Conservation (phyloP, 2,113 vertebrate genomes). For the Labeo catla region DNA sequence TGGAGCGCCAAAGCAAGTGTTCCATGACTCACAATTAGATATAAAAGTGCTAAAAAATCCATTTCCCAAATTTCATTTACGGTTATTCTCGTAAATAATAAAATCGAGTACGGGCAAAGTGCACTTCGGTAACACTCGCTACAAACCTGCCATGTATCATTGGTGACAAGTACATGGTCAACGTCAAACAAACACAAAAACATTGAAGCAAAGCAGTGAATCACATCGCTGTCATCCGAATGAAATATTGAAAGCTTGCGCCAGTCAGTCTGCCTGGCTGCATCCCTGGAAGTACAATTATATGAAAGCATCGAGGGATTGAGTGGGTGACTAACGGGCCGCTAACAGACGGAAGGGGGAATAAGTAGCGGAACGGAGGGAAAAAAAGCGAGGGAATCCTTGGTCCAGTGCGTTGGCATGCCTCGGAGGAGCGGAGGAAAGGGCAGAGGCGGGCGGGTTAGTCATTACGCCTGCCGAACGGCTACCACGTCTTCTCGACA, state of each 20-base stretch:
- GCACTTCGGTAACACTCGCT: neutral
- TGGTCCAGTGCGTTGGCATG: neutral
- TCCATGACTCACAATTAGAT: slow-evolving; percentile 43
- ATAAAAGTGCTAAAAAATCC: slow-evolving; percentile 48
- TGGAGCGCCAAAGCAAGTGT: slow-evolving; percentile 23
- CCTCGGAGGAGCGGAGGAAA: neutral
- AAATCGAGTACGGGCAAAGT: neutral
- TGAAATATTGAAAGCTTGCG: slow-evolving; percentile 32
- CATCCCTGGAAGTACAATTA: slow-evolving; percentile 46
- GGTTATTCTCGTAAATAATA: slow-evolving; percentile 48
- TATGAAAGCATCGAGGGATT: slow-evolving; percentile 36
- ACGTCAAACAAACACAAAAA: neutral
- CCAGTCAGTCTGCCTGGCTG: slow-evolving; percentile 40
- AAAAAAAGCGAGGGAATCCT: neutral
- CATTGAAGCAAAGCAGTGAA: slow-evolving; percentile 17
- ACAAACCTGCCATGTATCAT: neutral
- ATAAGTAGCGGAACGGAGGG: slow-evolving; percentile 13
- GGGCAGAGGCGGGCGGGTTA: slow-evolving; percentile 48
- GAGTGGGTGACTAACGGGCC: slow-evolving; percentile 40
- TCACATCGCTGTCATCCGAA: slow-evolving; percentile 16
- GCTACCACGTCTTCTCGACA: slow-evolving; percentile 66
- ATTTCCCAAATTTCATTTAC: slow-evolving; percentile 47
- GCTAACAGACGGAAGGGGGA: slow-evolving; percentile 55
- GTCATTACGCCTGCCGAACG: slow-evolving; percentile 65
- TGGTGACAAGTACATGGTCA: slow-evolving; percentile 9